Evolutionary conservation across 37 sponge, comb jelly and placozoan genomes (phyloP), one percentile per base, ranked within the genome.

Genomic region (Tethya wilhelma): DNA sequence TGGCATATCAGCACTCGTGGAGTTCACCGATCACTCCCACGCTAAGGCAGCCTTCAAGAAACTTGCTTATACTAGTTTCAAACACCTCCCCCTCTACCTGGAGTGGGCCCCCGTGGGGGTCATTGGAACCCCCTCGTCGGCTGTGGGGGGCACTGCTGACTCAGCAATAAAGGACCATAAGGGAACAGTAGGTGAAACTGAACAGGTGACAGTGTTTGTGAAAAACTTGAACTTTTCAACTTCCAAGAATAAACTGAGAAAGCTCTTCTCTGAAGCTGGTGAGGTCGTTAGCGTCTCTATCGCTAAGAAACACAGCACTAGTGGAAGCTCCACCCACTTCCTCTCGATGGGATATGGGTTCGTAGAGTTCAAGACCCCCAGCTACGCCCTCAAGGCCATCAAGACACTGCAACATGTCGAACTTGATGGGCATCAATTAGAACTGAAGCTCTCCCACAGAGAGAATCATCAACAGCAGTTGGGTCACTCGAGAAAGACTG

Each of bases 341-440:
- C 81, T 95, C 31, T 98, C 99, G 2, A 93, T 94, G 90, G 99
- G 99, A 20, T 98, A 71, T 91, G 99, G 99, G 20, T 98, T 98
- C 79, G 94, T 96, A 0, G 90, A 93, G 55, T 98, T 87, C 68
- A 59, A 23, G 20, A 36, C 64, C 38, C 59, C 76, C 38, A 75
- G 42, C 25, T 0, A 19, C 28, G 99, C 99, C 22, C 62, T 71
- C 57, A 78, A 94, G 65, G 94, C 94, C 43, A 79, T 98, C 64
- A 93, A 91, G 67, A 44, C 80, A 43, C 79, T 91, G 20, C 97
- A 98, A 73, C 81, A 87, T 19, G 55, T 38, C 9, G 59, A 43
- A 23, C 69, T 98, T 30, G 91, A 94, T 56, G 99, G 80, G 6
- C 97, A 96, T 85, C 81, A 70, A 55, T 84, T 98, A 25, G 96